Percentiles rank a stretch among this genome's conserved stretches.
phyloP scores from a whole-genome alignment of 1,140 invertebrate genomes.

The Pogonomyrmex californicus region DNA sequence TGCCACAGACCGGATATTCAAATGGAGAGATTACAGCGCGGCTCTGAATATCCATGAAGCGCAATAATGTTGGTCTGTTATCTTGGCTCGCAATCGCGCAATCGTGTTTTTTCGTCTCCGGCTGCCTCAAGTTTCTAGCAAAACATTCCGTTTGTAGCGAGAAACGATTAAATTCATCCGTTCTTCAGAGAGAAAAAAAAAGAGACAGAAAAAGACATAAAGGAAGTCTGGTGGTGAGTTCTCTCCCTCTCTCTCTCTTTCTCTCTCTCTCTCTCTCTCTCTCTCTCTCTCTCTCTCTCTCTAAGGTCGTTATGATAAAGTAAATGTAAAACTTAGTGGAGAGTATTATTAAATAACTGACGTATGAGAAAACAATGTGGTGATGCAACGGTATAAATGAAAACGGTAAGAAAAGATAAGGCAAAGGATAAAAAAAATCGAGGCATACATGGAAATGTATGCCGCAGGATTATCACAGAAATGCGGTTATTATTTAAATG shows the following conservation, averaged over 20 bases:
- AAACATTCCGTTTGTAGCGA: conserved; percentile 25
- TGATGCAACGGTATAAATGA: neutral
- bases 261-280: neutral
- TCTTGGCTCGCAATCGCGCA: conserved; percentile 39
- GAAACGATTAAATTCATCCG: conserved; percentile 46
- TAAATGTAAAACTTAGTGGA: conserved; percentile 24
- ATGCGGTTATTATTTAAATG: neutral
- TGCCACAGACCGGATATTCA: conserved; percentile 32
- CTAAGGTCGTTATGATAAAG: neutral
- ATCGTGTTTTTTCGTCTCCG: conserved; percentile 50
- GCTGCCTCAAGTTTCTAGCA: conserved; percentile 13
- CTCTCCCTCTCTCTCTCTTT: too few relatives aligned
- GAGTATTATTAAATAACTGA: neutral
- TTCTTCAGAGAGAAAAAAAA: neutral
- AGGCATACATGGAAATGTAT: neutral
- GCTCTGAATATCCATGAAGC: conserved; percentile 61
- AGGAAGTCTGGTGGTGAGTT: conserved; percentile 7
- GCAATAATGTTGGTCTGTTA: conserved; percentile 50
- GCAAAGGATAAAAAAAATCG: neutral
- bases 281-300: neutral
- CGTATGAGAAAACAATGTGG: neutral
- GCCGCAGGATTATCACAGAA: neutral
- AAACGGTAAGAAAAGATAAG: too few relatives aligned
- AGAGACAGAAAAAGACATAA: neutral
- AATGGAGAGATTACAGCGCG: conserved; percentile 56